Evolutionary conservation across 2,113 vertebrate species (phyloP).

Genomic region (Saimiri boliviensis): DNA sequence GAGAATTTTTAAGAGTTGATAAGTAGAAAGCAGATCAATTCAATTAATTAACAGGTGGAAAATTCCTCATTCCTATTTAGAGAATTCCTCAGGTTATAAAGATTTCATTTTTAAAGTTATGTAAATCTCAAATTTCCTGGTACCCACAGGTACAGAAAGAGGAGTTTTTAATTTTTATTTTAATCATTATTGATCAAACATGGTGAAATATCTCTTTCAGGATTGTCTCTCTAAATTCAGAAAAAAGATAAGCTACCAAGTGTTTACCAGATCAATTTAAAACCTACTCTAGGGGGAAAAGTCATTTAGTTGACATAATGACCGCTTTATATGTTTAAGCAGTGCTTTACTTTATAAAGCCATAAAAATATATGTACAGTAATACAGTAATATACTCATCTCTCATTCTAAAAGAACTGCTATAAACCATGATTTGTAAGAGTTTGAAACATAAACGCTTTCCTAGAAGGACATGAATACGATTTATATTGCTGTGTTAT

Average conservation of each 20-base stretch:
- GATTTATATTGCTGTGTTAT: slow-evolving; percentile 40
- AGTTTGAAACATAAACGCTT: slow-evolving; percentile 56
- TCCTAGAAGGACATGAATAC: slow-evolving; percentile 6
- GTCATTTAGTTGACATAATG: slow-evolving; percentile 60
- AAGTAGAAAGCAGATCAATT: background rate
- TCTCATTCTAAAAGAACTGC: slow-evolving; percentile 57
- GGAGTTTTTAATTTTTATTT: background rate
- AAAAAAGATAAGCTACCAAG: background rate
- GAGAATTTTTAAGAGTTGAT: background rate
- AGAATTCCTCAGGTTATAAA: background rate
- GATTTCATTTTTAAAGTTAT: background rate
- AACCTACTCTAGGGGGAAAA: slow-evolving; percentile 30
- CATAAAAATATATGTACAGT: slow-evolving; percentile 64
- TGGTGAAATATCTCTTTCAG: slow-evolving; percentile 8
- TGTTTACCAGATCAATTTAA: slow-evolving; percentile 29
- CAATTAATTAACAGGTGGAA: background rate
- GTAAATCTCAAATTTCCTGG: background rate
- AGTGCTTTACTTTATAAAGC: slow-evolving; percentile 66
- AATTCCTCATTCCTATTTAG: background rate
- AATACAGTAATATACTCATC: slow-evolving; percentile 59
- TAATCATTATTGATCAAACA: slow-evolving; percentile 31
- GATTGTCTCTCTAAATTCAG: slow-evolving; percentile 12
- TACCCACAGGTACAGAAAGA: background rate
- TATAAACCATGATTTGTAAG: slow-evolving; percentile 68
- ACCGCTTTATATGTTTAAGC: slow-evolving; percentile 56